Evolutionary conservation across 1,140 invertebrate species (phyloP).

Genomic region (Euwallacea fornicatus): DNA sequence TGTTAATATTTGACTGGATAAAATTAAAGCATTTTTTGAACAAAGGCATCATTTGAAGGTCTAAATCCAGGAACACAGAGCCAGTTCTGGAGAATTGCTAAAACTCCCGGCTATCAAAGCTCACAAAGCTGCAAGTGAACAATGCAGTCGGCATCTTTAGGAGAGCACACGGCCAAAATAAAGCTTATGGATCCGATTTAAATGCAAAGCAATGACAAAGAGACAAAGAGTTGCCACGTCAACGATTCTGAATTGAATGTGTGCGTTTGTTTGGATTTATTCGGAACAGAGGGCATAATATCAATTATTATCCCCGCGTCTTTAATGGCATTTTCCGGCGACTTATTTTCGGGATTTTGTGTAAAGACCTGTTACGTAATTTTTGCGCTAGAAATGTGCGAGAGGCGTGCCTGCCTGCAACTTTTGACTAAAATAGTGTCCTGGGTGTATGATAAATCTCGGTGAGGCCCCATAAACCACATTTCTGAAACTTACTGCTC

Average conservation of each 20-base stretch:
- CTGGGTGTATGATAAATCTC: conserved; percentile 16
- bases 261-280: conserved; percentile 9
- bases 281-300: not conserved
- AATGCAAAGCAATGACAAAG: conserved; percentile 29
- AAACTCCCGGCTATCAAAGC: conserved; percentile 24
- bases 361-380: too few relatives aligned
- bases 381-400: too few relatives aligned
- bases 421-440: conserved; percentile 8
- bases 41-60: too few relatives aligned
- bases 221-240: conserved; percentile 32
- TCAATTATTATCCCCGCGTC: conserved; percentile 11
- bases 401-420: not conserved
- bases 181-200: conserved; percentile 37
- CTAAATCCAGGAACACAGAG: too few relatives aligned
- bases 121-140: conserved; percentile 29
- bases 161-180: conserved; percentile 21
- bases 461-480: conserved; percentile 1
- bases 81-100: not conserved
- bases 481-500: conserved; percentile 1
- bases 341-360: too few relatives aligned
- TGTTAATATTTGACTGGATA: too few relatives aligned
- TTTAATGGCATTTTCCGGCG: too few relatives aligned
- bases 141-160: conserved; percentile 29
- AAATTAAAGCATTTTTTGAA: too few relatives aligned
- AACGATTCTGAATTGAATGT: conserved; percentile 19